Conservation (phyloP, 2,888 invertebrate genomes). For the Cephus runcator region DNA sequence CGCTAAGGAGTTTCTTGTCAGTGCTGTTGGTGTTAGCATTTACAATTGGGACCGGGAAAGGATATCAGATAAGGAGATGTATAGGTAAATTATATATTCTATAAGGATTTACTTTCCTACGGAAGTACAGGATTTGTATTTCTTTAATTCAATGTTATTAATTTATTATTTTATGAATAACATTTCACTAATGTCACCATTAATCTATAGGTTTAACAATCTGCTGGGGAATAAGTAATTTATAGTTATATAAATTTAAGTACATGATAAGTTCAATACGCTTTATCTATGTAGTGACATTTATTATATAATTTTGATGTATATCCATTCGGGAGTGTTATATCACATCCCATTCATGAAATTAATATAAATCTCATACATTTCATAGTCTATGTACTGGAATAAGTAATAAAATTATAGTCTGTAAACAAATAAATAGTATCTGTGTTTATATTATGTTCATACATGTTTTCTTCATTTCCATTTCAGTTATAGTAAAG, state of each 20-base stretch:
- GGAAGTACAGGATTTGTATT: not conserved
- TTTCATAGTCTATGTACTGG: not conserved
- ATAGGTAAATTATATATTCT: constrained; percentile 52
- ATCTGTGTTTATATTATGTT: constrained; percentile 3
- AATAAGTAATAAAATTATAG: not conserved
- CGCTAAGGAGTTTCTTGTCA: constrained; percentile 69
- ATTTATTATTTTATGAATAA: not conserved
- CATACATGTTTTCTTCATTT: not conserved
- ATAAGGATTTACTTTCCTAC: not conserved
- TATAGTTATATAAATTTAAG: not conserved
- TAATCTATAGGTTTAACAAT: not conserved
- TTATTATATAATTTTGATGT: not conserved
- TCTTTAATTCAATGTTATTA: not conserved
- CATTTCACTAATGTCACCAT: not conserved
- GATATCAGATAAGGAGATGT: constrained; percentile 70
- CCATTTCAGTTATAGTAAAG: constrained; percentile 65
- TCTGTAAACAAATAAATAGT: not conserved
- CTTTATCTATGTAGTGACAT: not conserved
- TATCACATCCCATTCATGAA: not conserved
- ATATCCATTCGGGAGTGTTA: not conserved
- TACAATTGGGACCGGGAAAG: constrained; percentile 74
- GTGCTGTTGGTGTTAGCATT: constrained; percentile 68
- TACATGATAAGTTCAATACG: not conserved
- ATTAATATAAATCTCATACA: not conserved
- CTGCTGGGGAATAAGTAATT: not conserved